These are phyloP conservation scores for Drosophila yooni DNA, from an alignment of 2,888 invertebrate genomes.

Conservation along the genomic window DNA sequence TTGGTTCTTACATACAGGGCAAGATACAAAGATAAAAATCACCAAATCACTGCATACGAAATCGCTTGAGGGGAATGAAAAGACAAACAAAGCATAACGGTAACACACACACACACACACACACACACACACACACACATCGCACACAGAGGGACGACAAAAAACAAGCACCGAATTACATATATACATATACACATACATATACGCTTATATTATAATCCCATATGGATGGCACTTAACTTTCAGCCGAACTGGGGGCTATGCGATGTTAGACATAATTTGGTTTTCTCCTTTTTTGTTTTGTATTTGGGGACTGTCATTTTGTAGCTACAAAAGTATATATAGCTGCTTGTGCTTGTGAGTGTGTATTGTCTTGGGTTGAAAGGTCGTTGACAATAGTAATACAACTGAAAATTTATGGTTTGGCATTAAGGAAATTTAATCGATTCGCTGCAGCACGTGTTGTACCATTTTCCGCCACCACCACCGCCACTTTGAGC, in stretches of 20 bases:
- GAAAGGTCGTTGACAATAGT: conserved; percentile 67
- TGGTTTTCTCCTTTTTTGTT: conserved; percentile 24
- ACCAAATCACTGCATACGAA: conserved; percentile 40
- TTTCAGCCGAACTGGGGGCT: conserved; percentile 58
- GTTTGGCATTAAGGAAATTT: conserved; percentile 74
- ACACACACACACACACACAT: not conserved
- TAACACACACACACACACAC: conserved; percentile 4
- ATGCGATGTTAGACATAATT: conserved; percentile 68
- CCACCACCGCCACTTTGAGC: not conserved
- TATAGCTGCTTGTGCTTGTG: conserved; percentile 13
- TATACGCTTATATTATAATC: conserved; percentile 53
- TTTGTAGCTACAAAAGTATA: conserved; percentile 12
- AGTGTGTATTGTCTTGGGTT: conserved; percentile 31
- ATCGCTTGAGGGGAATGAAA: conserved; percentile 44
- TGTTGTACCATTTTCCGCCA: conserved; percentile 34
- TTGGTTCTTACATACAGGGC: conserved; percentile 16
- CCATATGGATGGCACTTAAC: conserved; percentile 62
- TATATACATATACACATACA: conserved; percentile 19
- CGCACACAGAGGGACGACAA: not conserved
- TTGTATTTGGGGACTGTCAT: conserved; percentile 21
- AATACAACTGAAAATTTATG: conserved; percentile 70
- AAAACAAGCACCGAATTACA: conserved; percentile 24
- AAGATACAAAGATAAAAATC: not conserved
- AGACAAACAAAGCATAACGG: conserved; percentile 41
- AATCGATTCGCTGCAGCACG: conserved; percentile 69